Base-by-base conservation (phyloP, 2,888 invertebrate species). In the Cephus runcator region DNA sequence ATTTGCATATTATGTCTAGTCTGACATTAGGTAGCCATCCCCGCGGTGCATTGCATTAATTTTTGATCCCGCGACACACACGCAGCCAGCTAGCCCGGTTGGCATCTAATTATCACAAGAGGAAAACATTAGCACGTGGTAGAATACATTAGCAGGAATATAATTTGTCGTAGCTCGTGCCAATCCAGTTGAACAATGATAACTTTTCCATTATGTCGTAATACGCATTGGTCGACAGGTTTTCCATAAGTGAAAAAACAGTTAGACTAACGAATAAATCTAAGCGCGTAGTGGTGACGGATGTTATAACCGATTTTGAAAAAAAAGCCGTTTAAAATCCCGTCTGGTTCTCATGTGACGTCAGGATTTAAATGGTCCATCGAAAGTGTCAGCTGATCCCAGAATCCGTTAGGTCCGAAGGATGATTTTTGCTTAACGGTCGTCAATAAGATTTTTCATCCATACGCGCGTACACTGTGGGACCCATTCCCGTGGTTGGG, bases 1-100 rank as follows among this genome's bases (percentile, higher is more conserved):
- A 91, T 91, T 91, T 91, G 89, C 90, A 91, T 91, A 90, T 90
- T 88, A 87, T 86, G 89, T 85, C 87, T 83, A 87, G 80, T 83
- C 81, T 69, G 81, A 78, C 76, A 78, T 86, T 86, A 82, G 87
- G 85, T 86, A 85, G 86, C 87, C 86, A 79, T 83, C 83, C 85
- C 87, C 84, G 84, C 85, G 87, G 87, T 88, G 88, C 87, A 87
- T 89, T 87, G 88, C 89, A 90, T 91, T 90, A 89, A 91, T 90
- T 90, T 87, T 82, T 81, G 79, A 83, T 83, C 79, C 71, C n/a
- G 75, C 36, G 36, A 36, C 40, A 35, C 33, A 74, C 34, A 34
- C 15, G 34, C 31, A 12, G 30, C 31, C 31, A 34, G 23, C 74
- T 30, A 34, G 23, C 74, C 36, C 74, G 35, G 74, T 34, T 30